These are phyloP conservation scores for Arctia plantaginis DNA, from an alignment of 2,888 invertebrate species.

Conservation along the genomic window DNA sequence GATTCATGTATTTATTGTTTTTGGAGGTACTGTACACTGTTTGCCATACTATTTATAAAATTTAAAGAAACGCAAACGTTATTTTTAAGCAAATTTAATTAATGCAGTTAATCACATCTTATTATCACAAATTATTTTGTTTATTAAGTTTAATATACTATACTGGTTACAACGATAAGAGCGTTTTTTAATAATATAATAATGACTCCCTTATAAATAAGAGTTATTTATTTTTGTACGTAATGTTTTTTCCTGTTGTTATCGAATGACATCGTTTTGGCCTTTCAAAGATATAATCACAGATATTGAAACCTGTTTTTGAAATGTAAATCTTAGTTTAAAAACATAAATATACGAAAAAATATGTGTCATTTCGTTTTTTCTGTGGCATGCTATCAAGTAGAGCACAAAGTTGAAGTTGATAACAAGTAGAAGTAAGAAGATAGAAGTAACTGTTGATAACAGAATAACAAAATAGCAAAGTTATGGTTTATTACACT, in stretches of 20 bases:
- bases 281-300: background rate
- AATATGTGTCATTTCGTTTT: no score
- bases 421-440: no score
- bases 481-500: background rate
- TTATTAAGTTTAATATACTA: no score
- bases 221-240: no score
- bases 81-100: no score
- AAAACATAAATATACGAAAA: background rate
- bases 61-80: background rate
- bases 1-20: conserved; percentile 29
- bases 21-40: conserved; percentile 14
- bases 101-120: no score
- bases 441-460: background rate
- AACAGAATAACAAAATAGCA: background rate
- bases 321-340: background rate
- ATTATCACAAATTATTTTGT: no score
- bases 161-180: no score
- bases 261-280: background rate
- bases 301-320: background rate
- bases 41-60: background rate
- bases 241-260: background rate
- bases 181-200: no score
- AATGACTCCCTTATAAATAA: no score
- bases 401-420: background rate
- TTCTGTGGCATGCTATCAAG: no score